Percentiles rank a stretch among this genome's conserved stretches.
phyloP scores from a whole-genome alignment of 2,113 vertebrate genomes.

The Podocnemis expansa region DNA sequence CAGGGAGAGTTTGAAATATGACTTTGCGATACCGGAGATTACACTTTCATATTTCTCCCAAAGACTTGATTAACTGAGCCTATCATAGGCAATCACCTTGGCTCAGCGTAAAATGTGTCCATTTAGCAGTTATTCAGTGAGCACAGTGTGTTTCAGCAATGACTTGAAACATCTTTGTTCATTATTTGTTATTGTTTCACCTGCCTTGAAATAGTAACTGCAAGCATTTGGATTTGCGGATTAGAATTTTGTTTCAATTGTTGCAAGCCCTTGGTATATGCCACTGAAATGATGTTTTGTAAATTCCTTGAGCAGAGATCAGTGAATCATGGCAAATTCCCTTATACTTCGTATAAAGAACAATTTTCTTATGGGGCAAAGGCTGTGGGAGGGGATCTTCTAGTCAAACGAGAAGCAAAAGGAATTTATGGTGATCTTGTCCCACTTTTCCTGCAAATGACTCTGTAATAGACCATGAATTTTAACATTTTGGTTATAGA shows the following conservation, averaged over 20 bases:
- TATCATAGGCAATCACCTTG: slow-evolving; percentile 32
- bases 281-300: slow-evolving; percentile 24
- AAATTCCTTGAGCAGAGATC: slow-evolving; percentile 45
- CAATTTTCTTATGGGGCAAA: background rate
- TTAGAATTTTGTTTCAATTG: slow-evolving; percentile 61
- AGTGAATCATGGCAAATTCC: background rate
- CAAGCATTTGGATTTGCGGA: slow-evolving; percentile 27
- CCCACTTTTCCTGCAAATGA: slow-evolving; percentile 22
- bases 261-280: background rate
- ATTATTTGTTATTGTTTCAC: slow-evolving; percentile 68
- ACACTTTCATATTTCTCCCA: slow-evolving; percentile 3
- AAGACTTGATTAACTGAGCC: slow-evolving; percentile 40
- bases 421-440: slow-evolving; percentile 36
- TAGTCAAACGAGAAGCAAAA: slow-evolving; percentile 53
- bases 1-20: background rate
- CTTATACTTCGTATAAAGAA: background rate
- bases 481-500: background rate
- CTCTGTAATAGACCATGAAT: background rate
- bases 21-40: background rate
- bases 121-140: slow-evolving; percentile 22
- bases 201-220: slow-evolving; percentile 65
- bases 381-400: background rate
- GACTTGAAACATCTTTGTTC: slow-evolving; percentile 58
- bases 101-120: slow-evolving; percentile 18
- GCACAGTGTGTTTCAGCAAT: slow-evolving; percentile 26